A percentile compares a stretch with the other conserved stretches of the same genome.
Conservation (phyloP, 30 jellyfish, hydroid and myxozoan species). For the Turritopsis rubra region DNA sequence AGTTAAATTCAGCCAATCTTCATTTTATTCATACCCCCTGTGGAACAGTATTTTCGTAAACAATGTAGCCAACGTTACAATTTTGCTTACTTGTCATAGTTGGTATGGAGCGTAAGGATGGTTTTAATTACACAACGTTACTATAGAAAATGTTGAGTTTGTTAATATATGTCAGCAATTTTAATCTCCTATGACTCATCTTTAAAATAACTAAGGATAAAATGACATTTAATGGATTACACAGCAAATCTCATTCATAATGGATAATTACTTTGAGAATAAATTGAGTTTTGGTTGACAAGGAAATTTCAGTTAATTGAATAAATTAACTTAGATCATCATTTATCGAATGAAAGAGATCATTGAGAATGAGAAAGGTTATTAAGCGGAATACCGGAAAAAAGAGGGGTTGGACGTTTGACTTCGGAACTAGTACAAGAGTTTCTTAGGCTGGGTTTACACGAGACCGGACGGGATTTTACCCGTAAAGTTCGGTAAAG, state of each 20-base stretch:
- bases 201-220: not conserved
- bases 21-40: no score
- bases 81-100: not conserved
- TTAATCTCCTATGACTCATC: not conserved
- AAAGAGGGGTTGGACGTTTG: no score
- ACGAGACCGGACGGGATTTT: no score
- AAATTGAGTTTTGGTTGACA: not conserved
- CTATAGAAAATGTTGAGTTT: not conserved
- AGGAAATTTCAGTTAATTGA: not conserved
- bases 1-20: no score
- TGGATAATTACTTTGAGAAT: no score
- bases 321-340: no score
- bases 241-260: not conserved
- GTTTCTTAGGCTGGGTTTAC: no score
- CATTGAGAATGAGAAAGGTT: no score
- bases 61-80: not conserved
- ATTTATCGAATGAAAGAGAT: no score
- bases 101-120: not conserved
- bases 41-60: not conserved
- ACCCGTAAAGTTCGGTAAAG: no score
- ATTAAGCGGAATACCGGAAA: no score
- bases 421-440: no score
- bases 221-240: not conserved
- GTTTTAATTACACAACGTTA: not conserved
- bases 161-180: not conserved